Conservation (phyloP, 2,888 invertebrate genomes). For the Autographa gamma region DNA sequence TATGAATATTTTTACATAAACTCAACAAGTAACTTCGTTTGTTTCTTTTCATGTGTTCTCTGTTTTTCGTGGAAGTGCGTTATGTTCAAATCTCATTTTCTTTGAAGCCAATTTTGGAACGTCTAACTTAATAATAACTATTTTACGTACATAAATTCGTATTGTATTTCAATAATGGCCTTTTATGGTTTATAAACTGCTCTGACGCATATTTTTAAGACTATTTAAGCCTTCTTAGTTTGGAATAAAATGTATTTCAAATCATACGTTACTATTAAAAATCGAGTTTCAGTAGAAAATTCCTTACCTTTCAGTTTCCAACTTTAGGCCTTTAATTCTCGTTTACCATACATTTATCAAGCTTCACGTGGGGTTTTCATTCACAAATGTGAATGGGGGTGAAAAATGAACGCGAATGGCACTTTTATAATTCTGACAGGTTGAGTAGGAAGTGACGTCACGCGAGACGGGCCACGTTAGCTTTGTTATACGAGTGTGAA, state of each 20-base stretch:
- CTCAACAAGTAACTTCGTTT: slow-evolving; percentile 23
- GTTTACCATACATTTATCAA: slow-evolving; percentile 44
- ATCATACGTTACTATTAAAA: slow-evolving; percentile 6
- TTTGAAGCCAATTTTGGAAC: not conserved
- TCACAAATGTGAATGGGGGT: slow-evolving; percentile 36
- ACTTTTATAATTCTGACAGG: slow-evolving; percentile 32
- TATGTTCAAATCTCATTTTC: not conserved
- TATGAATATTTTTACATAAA: slow-evolving; percentile 53
- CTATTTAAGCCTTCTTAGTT: not conserved
- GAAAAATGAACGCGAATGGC: slow-evolving; percentile 29
- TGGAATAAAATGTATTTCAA: not conserved
- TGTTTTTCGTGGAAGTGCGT: slow-evolving; percentile 3
- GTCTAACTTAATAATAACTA: not conserved
- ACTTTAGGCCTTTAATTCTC: slow-evolving; percentile 38
- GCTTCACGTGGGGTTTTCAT: slow-evolving; percentile 21
- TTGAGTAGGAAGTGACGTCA: slow-evolving; percentile 42
- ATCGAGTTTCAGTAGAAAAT: slow-evolving; percentile 10
- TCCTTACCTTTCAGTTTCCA: slow-evolving; percentile 17
- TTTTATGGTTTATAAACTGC: not conserved
- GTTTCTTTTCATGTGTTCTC: slow-evolving; percentile 8
- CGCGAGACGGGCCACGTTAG: slow-evolving; percentile 32
- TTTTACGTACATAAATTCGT: not conserved
- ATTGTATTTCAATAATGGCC: not conserved
- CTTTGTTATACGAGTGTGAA: slow-evolving; percentile 13
- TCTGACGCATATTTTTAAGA: no score